phyloP scores from a whole-genome alignment of 2,797 vertebrate genomes.

The Phrynocephalus forsythii region DNA sequence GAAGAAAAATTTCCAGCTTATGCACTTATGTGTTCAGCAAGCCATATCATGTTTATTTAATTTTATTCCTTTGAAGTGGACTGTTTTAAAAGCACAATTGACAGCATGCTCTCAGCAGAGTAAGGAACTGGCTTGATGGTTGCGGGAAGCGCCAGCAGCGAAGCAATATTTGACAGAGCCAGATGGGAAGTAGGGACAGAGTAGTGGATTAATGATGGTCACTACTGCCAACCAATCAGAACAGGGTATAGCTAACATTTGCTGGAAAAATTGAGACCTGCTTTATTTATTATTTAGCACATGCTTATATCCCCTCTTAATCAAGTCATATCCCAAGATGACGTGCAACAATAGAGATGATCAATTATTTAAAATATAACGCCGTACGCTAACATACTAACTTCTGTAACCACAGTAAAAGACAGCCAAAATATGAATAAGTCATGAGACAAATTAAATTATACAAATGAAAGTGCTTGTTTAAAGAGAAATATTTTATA shows the following conservation, averaged over 20 bases:
- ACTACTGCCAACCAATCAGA: background rate
- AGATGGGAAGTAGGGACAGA: background rate
- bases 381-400: background rate
- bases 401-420: background rate
- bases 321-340: background rate
- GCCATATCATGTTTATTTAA: conserved; percentile 12
- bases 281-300: background rate
- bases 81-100: background rate
- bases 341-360: background rate
- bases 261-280: background rate
- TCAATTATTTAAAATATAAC: conserved; percentile 6
- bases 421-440: background rate
- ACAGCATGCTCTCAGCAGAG: background rate
- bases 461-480: background rate
- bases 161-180: background rate
- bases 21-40: conserved; percentile 45
- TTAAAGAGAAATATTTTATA: background rate
- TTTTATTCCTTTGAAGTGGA: background rate
- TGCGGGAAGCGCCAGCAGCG: background rate
- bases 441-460: background rate
- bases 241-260: background rate
- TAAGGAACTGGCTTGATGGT: background rate
- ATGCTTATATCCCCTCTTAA: background rate
- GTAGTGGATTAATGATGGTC: background rate
- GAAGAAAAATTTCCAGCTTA: conserved; percentile 54